Evolutionary conservation across 2,113 vertebrate genomes (phyloP), one percentile per base, ranked within the genome.

Genomic region (Serinus canaria): DNA sequence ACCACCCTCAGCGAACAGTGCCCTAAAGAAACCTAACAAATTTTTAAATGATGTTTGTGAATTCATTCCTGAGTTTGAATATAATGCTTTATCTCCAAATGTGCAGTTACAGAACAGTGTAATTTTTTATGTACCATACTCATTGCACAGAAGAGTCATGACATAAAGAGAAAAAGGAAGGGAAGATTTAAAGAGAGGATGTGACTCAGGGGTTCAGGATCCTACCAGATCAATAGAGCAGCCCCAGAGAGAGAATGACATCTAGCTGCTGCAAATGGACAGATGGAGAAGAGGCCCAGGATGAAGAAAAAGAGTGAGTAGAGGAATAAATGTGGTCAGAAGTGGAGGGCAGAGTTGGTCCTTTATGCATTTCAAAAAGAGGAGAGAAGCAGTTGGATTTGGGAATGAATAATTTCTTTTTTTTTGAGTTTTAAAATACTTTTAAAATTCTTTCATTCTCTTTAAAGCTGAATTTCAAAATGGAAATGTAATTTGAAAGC

Each of bases 131-230:
- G 62, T 49, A 72, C 66, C 84, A 47, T 85, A 56, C 37, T 96
- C 77, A 64, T 83, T 68, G 55, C 7, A 33, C 9, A 1, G 37
- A 67, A 94, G 55, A 94, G 53, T 81, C 39, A 59, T 9, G 50
- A 90, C 93, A 91, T 63, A 52, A 95, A 87, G 82, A 83, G 79
- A 82, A 91, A 96, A 94, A 90, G 11, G 49, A 74, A 64, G 31
- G 60, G 22, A 94, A 95, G 74, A 94, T 93, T 94, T 93, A 94
- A 79, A 68, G 64, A 94, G 37, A 96, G 83, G 88, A 96, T 91
- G 68, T 97, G 95, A 95, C 73, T 97, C 89, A 70, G 24, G 89
- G 86, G 53, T 88, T 95, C 68, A 30, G 59, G 85, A 91, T 81
- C 58, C 44, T 83, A 94, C 56, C 68, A 94, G 83, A 94, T 76